Evolutionary conservation across 2,113 vertebrate species (phyloP).

Genomic region (Poeciliopsis prolifica): DNA sequence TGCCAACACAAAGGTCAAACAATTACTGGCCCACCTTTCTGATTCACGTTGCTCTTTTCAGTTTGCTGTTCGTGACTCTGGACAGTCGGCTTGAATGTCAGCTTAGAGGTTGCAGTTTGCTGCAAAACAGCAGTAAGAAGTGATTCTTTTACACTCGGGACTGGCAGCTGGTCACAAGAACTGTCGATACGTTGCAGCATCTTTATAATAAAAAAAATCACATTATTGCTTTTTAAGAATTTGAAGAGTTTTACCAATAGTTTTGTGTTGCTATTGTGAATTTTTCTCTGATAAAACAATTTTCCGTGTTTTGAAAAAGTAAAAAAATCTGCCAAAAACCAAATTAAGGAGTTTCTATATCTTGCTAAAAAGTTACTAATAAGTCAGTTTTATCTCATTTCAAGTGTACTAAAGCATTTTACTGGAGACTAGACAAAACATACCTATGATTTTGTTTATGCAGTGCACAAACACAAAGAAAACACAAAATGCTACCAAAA

Average conservation of each 20-base stretch:
- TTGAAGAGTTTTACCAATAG: background rate
- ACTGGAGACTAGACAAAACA: no score
- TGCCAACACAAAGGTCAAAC: conserved; percentile 73
- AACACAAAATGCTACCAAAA: no score
- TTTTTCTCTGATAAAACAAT: no score
- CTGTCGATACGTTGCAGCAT: background rate
- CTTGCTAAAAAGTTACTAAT: no score
- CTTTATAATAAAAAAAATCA: conserved; percentile 6
- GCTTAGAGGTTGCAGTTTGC: conserved; percentile 55
- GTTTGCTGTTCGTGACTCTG: background rate
- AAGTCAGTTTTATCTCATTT: no score
- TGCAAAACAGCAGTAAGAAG: conserved; percentile 58
- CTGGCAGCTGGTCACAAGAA: conserved; percentile 13
- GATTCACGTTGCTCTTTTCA: conserved; percentile 66
- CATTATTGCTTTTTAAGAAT: background rate
- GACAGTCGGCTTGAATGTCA: conserved; percentile 65
- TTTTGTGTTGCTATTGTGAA: no score
- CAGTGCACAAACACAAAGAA: no score
- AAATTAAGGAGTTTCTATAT: no score
- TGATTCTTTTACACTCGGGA: conserved; percentile 44
- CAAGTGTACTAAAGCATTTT: no score
- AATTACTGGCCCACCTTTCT: conserved; percentile 67
- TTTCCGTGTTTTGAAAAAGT: no score
- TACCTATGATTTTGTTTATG: no score
- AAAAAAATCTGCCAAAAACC: no score